phyloP scores from a whole-genome alignment of 2,797 vertebrate species.

The Mus caroli region DNA sequence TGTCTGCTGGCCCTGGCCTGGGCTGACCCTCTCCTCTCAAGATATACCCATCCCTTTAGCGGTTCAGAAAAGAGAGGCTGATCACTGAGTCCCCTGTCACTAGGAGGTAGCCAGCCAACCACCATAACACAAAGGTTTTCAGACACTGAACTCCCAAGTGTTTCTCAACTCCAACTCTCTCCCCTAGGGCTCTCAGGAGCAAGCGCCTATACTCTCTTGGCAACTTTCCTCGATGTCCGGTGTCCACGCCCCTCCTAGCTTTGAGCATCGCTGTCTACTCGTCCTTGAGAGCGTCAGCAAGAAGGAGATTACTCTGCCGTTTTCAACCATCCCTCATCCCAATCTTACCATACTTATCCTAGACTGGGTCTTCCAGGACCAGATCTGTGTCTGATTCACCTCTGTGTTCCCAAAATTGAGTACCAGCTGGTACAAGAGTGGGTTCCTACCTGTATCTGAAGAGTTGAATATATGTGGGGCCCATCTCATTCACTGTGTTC shows the following conservation, averaged over 20 bases:
- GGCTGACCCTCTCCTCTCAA: neutral
- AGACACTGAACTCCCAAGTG: neutral
- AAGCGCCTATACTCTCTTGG: neutral
- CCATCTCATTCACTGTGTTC: neutral
- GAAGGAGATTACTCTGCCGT: neutral
- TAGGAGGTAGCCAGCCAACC: neutral
- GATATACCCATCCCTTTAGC: neutral
- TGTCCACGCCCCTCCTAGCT: no score
- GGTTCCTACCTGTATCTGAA: neutral
- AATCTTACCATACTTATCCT: neutral
- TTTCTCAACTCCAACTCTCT: neutral
- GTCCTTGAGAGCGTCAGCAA: neutral
- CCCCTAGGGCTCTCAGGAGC: neutral
- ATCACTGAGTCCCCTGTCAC: neutral
- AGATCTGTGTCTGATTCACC: conserved; percentile 1
- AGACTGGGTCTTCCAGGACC: conserved; percentile 7
- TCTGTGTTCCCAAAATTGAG: conserved; percentile 29
- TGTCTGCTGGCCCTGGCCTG: neutral
- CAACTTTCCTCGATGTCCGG: neutral
- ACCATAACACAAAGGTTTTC: neutral
- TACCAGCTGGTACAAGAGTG: neutral
- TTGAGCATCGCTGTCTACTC: neutral
- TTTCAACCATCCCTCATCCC: neutral
- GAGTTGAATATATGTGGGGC: neutral
- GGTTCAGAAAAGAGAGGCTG: neutral